Evolutionary conservation across 2,888 invertebrate genomes (phyloP).

Genomic region (Erebia epiphron): DNA sequence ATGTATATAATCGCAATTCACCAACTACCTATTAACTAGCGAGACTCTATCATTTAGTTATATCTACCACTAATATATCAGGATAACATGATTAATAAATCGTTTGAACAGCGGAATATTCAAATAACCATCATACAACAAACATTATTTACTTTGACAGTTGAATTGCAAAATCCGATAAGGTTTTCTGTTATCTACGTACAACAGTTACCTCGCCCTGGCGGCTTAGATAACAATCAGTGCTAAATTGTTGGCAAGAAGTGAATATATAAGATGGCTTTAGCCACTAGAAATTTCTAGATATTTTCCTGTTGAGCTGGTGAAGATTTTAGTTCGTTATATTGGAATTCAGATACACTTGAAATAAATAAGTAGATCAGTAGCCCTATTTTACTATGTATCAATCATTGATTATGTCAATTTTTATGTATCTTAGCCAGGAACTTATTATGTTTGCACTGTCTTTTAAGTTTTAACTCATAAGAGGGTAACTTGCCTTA

Average conservation of each 20-base stretch:
- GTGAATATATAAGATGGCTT: slow-evolving; percentile 28
- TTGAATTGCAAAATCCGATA: slow-evolving; percentile 40
- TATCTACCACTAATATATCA: slow-evolving; percentile 15
- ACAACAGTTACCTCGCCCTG: slow-evolving; percentile 37
- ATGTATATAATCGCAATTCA: neutral
- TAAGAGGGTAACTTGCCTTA: too few species aligned
- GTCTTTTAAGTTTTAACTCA: too few species aligned
- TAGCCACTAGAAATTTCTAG: slow-evolving; percentile 20
- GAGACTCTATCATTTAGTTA: slow-evolving; percentile 12
- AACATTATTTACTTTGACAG: slow-evolving; percentile 40
- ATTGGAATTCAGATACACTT: too few species aligned
- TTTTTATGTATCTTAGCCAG: too few species aligned
- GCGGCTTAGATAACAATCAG: slow-evolving; percentile 38
- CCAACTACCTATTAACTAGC: neutral
- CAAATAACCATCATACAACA: slow-evolving; percentile 34
- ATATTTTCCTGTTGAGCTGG: neutral
- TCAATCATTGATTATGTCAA: too few species aligned
- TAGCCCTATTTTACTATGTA: too few species aligned
- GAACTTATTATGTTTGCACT: too few species aligned
- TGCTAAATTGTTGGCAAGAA: slow-evolving; percentile 37
- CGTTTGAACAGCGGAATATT: slow-evolving; percentile 32
- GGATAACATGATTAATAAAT: slow-evolving; percentile 25
- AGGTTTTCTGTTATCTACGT: slow-evolving; percentile 36
- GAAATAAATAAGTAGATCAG: too few species aligned
- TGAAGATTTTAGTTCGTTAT: too few species aligned